A percentile compares a stretch with the other conserved stretches of the same genome.
Evolutionary conservation across 2,797 vertebrate genomes (phyloP).

Genomic region (Selene dorsalis): DNA sequence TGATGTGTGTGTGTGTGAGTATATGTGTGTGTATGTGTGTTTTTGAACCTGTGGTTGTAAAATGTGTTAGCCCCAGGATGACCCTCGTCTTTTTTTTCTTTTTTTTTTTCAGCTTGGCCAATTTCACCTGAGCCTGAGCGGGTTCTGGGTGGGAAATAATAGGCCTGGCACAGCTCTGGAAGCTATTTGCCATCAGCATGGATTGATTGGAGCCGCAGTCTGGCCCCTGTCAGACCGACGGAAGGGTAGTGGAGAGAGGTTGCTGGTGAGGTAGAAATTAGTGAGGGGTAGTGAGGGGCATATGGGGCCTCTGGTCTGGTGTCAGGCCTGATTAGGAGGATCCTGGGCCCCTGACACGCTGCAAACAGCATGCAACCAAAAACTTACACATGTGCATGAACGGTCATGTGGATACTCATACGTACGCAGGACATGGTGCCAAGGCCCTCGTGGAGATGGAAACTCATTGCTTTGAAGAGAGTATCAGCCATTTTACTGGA

Average conservation of each 20-base stretch:
- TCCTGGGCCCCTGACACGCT: constrained; percentile 61
- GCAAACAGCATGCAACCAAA: constrained; percentile 56
- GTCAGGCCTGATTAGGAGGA: constrained; percentile 84
- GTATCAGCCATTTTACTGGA: constrained; percentile 22
- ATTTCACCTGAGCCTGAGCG: constrained; percentile 79
- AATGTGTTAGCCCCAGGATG: constrained; percentile 59
- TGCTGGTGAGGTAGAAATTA: constrained; percentile 76
- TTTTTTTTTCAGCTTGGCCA: constrained; percentile 57
- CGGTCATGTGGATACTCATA: constrained; percentile 33
- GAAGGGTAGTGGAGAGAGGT: constrained; percentile 63
- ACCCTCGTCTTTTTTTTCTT: constrained; percentile 55
- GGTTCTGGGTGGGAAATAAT: constrained; percentile 79
- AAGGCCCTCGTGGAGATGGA: constrained; percentile 59
- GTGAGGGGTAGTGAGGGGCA: constrained; percentile 61
- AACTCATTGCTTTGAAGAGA: constrained; percentile 49
- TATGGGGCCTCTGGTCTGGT: constrained; percentile 76
- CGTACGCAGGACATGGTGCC: constrained; percentile 51
- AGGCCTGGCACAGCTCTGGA: constrained; percentile 83
- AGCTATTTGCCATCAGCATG: constrained; percentile 84
- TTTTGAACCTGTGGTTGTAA: constrained; percentile 36
- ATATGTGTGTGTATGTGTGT: constrained; percentile 16
- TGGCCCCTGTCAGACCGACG: constrained; percentile 72
- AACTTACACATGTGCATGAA: constrained; percentile 46
- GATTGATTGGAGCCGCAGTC: constrained; percentile 75
- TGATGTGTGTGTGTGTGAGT: constrained; percentile 22